Percentiles rank a stretch among this genome's conserved stretches.
These are phyloP conservation scores for Myiopsitta monachus DNA, from an alignment of 2,113 vertebrate genomes.

Conservation along the genomic window DNA sequence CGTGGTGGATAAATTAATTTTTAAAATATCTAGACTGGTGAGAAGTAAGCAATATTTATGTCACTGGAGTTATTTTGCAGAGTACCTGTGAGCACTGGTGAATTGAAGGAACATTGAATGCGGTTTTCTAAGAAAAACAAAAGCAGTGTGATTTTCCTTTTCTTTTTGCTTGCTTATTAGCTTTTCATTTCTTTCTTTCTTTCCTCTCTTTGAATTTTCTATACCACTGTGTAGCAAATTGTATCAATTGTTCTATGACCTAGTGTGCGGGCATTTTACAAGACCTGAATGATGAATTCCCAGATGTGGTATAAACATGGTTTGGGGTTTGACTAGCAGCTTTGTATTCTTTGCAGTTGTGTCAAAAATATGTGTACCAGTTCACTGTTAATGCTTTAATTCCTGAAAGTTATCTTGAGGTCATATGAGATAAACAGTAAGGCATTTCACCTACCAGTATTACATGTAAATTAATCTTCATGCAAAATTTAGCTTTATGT, in stretches of 20 bases:
- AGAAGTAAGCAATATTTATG: background rate
- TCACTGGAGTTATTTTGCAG: slow-evolving; percentile 8
- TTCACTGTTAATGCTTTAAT: background rate
- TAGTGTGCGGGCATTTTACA: background rate
- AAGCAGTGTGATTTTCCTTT: background rate
- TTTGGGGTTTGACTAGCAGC: background rate
- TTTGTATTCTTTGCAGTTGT: background rate
- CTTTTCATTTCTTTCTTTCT: background rate
- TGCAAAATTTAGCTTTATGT: background rate
- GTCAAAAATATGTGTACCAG: background rate
- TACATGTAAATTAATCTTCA: background rate
- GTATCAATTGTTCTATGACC: background rate
- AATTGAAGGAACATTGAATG: background rate
- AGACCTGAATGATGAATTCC: background rate
- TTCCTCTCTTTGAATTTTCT: background rate
- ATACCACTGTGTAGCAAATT: background rate
- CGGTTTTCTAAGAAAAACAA: slow-evolving; percentile 27
- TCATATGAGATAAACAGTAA: background rate
- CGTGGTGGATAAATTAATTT: background rate
- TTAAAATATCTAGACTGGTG: background rate
- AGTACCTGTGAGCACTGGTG: background rate
- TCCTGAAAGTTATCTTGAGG: background rate
- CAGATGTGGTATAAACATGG: background rate
- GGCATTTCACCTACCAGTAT: background rate
- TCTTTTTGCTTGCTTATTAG: background rate